phyloP scores from a whole-genome alignment of 1,140 invertebrate species.

The Scaptomyza montana region DNA sequence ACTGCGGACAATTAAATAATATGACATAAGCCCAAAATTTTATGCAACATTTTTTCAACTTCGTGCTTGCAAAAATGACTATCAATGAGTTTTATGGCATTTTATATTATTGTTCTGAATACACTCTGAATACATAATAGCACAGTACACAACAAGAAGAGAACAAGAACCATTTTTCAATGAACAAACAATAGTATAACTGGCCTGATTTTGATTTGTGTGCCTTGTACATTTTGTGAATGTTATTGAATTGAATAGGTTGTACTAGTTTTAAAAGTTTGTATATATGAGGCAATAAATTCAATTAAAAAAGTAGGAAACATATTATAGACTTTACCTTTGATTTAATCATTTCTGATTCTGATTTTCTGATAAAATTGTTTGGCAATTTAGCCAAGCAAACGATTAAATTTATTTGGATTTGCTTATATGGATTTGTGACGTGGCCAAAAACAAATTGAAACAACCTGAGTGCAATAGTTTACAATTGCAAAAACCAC shows the following conservation, averaged over 20 bases:
- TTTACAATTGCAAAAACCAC: constrained; percentile 40
- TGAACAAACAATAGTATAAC: neutral
- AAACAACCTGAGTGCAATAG: neutral
- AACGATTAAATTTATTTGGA: too few relatives aligned
- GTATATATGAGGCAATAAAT: too few relatives aligned
- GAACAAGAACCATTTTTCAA: neutral
- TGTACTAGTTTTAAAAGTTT: neutral
- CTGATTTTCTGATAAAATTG: too few relatives aligned
- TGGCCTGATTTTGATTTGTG: neutral
- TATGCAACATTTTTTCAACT: constrained; percentile 19
- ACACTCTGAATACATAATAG: neutral
- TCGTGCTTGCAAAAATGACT: neutral
- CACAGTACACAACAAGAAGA: neutral
- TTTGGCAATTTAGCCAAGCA: too few relatives aligned
- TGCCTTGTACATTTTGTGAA: neutral
- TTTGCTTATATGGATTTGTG: neutral
- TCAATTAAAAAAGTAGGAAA: too few relatives aligned
- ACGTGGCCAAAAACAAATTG: too few relatives aligned
- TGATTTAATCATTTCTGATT: too few relatives aligned
- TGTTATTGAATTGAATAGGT: neutral
- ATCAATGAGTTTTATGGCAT: constrained; percentile 24
- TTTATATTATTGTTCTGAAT: constrained; percentile 46
- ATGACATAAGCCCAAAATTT: constrained; percentile 36
- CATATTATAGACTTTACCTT: too few relatives aligned
- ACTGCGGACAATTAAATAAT: constrained; percentile 65